Base-by-base conservation (phyloP, 2,797 vertebrate genomes). In the Fistularia tabacaria region DNA sequence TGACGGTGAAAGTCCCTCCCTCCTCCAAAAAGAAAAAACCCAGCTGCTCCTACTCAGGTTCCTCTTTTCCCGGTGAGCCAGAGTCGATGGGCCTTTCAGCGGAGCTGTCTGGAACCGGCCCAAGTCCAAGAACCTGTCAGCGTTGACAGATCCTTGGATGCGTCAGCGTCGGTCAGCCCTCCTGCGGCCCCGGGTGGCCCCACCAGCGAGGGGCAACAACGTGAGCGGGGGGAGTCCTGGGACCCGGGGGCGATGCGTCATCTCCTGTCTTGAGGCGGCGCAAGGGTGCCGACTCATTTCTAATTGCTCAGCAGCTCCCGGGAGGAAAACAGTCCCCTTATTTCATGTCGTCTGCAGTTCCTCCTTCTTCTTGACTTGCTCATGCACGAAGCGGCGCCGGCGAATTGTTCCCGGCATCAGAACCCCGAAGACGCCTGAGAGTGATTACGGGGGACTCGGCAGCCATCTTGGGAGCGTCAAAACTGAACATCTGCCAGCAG, bases 201-300 rank as follows among this genome's bases (percentile, higher is more conserved):
- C n/a, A n/a, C n/a, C n/a, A n/a, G n/a, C n/a, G n/a, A n/a, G 11
- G 70, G 62, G 64, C 69, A 59, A 51, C 61, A 67, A 64, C 65
- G 50, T 59, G 59, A 39, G 66, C 25, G 25, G 25, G 25, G 25
- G 25, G 2, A 2, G 25, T 5, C 25, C 5, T 25, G 25, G 25
- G 25, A 25, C 25, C 25, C 25, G 25, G 25, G 5, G 25, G 61
- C 64, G 8, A 86, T 79, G 65, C 69, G 78, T 86, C 75, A 75
- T 25, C 50, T 53, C 51, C 49, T 1, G 68, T 58, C 64, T 68
- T 51, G 59, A 60, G 42, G 63, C 51, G 37, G 59, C 73, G 58
- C 57, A 62, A 55, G 70, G 68, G 66, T 50, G 12, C 58, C 57
- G 75, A 77, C 40, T 76, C 73, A 76, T 84, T 77, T 71, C 54